Percentiles rank a stretch among this genome's conserved stretches.
These are phyloP conservation scores for Ellobium chinense DNA, from an alignment of 2,888 invertebrate genomes.

Conservation along the genomic window DNA sequence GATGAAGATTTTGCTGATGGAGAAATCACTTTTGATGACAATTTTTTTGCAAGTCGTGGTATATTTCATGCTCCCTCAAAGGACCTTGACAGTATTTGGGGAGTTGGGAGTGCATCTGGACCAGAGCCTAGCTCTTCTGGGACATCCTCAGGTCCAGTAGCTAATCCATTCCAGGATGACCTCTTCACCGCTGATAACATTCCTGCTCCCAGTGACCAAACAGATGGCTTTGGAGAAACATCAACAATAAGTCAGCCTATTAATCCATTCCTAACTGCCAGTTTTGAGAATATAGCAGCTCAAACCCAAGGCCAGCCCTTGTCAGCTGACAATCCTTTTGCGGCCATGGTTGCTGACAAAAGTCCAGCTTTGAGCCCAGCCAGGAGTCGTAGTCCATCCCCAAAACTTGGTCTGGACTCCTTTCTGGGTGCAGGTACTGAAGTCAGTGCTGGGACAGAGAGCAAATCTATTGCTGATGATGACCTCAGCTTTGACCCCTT, in stretches of 20 bases:
- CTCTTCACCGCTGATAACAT: slow-evolving; percentile 62
- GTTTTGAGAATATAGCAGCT: slow-evolving; percentile 56
- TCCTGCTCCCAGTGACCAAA: slow-evolving; percentile 43
- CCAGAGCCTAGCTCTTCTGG: slow-evolving; percentile 8
- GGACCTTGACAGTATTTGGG: slow-evolving; percentile 45
- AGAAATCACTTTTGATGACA: slow-evolving; percentile 54
- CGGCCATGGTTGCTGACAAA: slow-evolving; percentile 30
- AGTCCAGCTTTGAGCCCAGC: slow-evolving; percentile 18
- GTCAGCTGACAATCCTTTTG: slow-evolving; percentile 45
- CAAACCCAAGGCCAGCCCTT: slow-evolving; percentile 31
- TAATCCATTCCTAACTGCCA: slow-evolving; percentile 58
- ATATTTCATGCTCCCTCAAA: slow-evolving; percentile 46
- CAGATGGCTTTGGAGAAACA: slow-evolving; percentile 14
- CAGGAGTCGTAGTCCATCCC: slow-evolving; percentile 8
- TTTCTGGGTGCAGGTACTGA: slow-evolving; percentile 37
- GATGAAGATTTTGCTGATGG: slow-evolving; percentile 42
- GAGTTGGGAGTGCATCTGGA: slow-evolving; percentile 44
- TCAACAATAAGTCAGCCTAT: slow-evolving; percentile 39
- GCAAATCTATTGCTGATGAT: not conserved
- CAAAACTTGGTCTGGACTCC: slow-evolving; percentile 19
- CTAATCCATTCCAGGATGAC: slow-evolving; percentile 72
- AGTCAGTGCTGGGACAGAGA: slow-evolving; percentile 3
- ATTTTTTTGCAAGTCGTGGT: slow-evolving; percentile 53
- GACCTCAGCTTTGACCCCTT: slow-evolving; percentile 64
- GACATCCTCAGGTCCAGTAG: slow-evolving; percentile 44